Base-by-base conservation (phyloP, 1,140 invertebrate genomes). In the Drosophila gunungcola region DNA sequence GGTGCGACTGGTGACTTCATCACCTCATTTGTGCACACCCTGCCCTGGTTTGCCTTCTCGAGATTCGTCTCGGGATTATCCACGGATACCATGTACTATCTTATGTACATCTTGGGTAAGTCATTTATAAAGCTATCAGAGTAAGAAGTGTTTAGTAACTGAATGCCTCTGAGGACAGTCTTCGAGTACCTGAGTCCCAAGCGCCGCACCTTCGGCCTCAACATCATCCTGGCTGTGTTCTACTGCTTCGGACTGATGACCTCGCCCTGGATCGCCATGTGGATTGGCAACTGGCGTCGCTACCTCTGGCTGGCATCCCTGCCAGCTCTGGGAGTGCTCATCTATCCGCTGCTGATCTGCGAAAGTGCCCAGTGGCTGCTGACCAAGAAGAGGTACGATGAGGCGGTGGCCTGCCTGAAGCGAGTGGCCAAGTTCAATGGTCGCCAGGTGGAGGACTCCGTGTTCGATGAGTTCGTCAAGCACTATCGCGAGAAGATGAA, bases 361-460 rank as follows among this genome's bases (percentile, higher is more conserved):
- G 94, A 95, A 80, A 95, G 94, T 46, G 94, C 94, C 0, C 93
- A 94, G 55, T 95, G 95, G 95, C 89, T 95, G 21, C 83, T 95
- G 3, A 94, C 94, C 39, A 93, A 94, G 84, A 93, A 94, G 10
- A 82, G 91, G 38, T 92, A 92, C 4, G 92, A 94, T n/a, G 81
- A 93, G 42, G 94, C 94, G 3, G 92, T 94, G 11, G 61, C 92
- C 11, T 93, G 94, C 60, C 93, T 95, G 51, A 79, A 91, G 51
- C 92, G 80, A 60, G 94, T 95, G 61, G 94, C 95, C 6, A 91
- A 92, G 60, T 92, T 94, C 21, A 95, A 95, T 83, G 92, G 92
- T 1, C 92, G 91, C 36, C 70, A 80, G 21, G 82, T 95, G 16
- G 84, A 92, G 39, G 91, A 93, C 11, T 90, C 86, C 2, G 91